phyloP scores from a whole-genome alignment of 2,888 invertebrate genomes.

The Polylopha cassiicola region DNA sequence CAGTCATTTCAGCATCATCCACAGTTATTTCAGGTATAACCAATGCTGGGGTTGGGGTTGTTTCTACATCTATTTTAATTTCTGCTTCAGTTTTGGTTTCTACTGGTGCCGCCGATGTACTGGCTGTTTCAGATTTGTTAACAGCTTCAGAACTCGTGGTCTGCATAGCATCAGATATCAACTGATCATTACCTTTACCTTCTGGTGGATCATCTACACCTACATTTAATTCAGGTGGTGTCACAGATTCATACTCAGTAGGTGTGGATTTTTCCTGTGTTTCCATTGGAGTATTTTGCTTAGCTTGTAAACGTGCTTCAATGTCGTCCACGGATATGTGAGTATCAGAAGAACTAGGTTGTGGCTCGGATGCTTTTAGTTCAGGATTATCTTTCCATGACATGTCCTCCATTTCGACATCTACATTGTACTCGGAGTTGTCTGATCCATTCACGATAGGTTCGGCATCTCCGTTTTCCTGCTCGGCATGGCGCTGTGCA shows the following conservation, averaged over 20 bases:
- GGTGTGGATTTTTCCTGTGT: constrained; percentile 46
- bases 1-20: constrained; percentile 66
- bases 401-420: constrained; percentile 74
- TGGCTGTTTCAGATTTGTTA: constrained; percentile 32
- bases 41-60: constrained; percentile 31
- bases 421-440: constrained; percentile 73
- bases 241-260: constrained; percentile 52
- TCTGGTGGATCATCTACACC: constrained; percentile 39
- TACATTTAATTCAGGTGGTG: constrained; percentile 51
- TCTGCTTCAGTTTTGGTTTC: constrained; percentile 46
- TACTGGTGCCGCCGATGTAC: constrained; percentile 23
- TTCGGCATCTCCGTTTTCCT: constrained; percentile 82
- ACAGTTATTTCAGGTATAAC: constrained; percentile 66
- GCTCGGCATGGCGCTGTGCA: constrained; percentile 75
- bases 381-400: constrained; percentile 66
- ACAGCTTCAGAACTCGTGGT: constrained; percentile 30
- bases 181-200: constrained; percentile 30
- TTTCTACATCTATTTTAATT: constrained; percentile 40
- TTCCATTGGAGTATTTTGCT: constrained; percentile 58
- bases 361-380: constrained; percentile 51
- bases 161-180: constrained; percentile 28
- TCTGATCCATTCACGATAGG: constrained; percentile 79
- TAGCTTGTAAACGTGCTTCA: constrained; percentile 65
- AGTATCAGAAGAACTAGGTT: constrained; percentile 62
- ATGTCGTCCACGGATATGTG: constrained; percentile 62